A percentile compares a stretch with the other conserved stretches of the same genome.
Evolutionary conservation across 1,140 invertebrate genomes (phyloP).

Genomic region (Micrasema longulum): DNA sequence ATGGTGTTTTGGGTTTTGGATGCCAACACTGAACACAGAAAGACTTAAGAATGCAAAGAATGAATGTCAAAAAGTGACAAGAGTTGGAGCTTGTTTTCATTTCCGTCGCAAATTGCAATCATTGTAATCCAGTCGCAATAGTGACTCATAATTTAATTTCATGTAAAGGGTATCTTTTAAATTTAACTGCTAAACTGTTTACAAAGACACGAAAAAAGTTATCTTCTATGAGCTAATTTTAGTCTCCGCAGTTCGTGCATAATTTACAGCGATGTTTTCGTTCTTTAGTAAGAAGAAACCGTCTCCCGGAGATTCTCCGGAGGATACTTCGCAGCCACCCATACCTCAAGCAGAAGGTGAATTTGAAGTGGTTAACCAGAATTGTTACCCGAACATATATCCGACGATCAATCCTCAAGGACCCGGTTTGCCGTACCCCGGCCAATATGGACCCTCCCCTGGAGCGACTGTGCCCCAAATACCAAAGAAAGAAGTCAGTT

Average conservation of each 20-base stretch:
- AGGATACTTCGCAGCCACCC: conserved; percentile 41
- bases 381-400: conserved; percentile 26
- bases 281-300: conserved; percentile 47
- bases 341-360: conserved; percentile 43
- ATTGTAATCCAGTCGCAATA: no score
- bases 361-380: conserved; percentile 46
- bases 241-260: not conserved
- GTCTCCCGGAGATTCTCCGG: conserved; percentile 40
- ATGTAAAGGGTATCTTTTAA: no score
- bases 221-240: not conserved
- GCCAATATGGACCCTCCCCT: conserved; percentile 7
- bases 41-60: no score
- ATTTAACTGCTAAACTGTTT: no score
- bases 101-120: no score
- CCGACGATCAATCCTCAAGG: conserved; percentile 45
- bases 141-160: no score
- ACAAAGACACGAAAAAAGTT: no score
- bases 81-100: no score
- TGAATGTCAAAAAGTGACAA: no score
- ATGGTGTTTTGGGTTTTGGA: no score
- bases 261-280: conserved; percentile 39
- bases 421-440: conserved; percentile 14
- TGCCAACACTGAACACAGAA: no score
- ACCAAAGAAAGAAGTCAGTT: conserved; percentile 45
- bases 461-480: conserved; percentile 15